Conservation (phyloP, 2,797 vertebrate species). For the Lacerta agilis region DNA sequence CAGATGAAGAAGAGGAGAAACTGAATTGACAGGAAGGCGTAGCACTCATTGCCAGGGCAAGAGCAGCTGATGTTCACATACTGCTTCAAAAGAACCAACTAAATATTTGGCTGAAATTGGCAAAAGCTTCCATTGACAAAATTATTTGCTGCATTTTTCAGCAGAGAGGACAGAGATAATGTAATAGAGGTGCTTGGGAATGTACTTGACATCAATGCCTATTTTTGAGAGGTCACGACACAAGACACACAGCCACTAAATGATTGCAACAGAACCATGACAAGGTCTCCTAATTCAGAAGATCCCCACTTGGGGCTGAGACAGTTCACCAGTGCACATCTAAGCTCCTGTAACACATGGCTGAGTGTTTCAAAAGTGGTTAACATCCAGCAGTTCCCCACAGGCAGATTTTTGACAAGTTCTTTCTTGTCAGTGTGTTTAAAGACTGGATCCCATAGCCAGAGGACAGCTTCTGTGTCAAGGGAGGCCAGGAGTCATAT, state of each 20-base stretch:
- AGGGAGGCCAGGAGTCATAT: not conserved
- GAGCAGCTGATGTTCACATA: not conserved
- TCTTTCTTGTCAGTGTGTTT: not conserved
- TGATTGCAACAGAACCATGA: not conserved
- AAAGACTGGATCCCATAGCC: conserved; percentile 15
- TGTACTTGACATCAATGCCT: not conserved
- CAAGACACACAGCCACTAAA: not conserved
- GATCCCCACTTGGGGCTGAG: not conserved
- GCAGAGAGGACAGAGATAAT: not conserved
- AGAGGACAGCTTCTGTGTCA: not conserved
- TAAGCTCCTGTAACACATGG: not conserved
- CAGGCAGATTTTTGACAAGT: conserved; percentile 15
- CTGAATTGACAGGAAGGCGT: not conserved
- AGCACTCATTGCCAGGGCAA: not conserved
- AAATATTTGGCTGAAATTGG: not conserved
- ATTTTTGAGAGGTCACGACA: not conserved
- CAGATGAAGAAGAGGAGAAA: not conserved
- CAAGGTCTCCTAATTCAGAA: not conserved
- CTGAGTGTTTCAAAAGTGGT: conserved; percentile 12
- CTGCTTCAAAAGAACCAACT: not conserved
- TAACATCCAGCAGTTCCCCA: conserved; percentile 3
- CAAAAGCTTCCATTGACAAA: rapidly evolving
- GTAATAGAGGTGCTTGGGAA: not conserved
- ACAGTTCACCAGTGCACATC: not conserved
- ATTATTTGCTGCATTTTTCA: not conserved